A percentile compares a stretch with the other conserved stretches of the same genome.
phyloP scores from a whole-genome alignment of 2,113 vertebrate species.

The Chiloscyllium plagiosum region DNA sequence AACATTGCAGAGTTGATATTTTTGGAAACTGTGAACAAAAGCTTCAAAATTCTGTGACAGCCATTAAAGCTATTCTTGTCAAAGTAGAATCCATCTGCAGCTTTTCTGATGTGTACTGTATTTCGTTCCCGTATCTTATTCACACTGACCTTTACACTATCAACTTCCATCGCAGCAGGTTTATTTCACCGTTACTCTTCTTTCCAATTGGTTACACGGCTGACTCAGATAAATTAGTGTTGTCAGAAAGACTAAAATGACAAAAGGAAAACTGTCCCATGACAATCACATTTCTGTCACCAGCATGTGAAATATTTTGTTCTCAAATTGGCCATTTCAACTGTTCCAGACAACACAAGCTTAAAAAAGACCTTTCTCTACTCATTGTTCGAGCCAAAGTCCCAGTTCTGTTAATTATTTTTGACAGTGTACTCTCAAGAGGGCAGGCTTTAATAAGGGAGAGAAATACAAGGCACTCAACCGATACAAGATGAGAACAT shows the following conservation, averaged over 20 bases:
- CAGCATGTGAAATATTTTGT: neutral
- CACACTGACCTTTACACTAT: neutral
- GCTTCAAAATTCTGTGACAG: neutral
- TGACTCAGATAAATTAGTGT: neutral
- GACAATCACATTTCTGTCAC: neutral
- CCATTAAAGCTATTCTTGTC: neutral
- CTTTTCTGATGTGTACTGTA: neutral
- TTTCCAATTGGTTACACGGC: neutral
- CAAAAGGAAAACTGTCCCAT: neutral
- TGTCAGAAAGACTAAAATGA: neutral
- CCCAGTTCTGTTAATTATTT: neutral
- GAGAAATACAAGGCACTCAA: neutral
- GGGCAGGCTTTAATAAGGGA: neutral
- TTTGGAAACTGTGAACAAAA: neutral
- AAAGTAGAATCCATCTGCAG: neutral
- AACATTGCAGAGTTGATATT: neutral
- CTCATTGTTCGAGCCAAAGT: neutral
- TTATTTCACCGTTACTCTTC: neutral
- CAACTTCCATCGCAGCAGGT: neutral
- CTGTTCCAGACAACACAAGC: neutral
- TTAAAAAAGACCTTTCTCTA: neutral
- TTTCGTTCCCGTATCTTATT: neutral
- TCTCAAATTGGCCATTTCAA: neutral
- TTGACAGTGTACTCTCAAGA: neutral
- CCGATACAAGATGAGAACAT: neutral